Evolutionary conservation across 2,888 invertebrate genomes (phyloP).

Genomic region (Willowsia nigromaculata): DNA sequence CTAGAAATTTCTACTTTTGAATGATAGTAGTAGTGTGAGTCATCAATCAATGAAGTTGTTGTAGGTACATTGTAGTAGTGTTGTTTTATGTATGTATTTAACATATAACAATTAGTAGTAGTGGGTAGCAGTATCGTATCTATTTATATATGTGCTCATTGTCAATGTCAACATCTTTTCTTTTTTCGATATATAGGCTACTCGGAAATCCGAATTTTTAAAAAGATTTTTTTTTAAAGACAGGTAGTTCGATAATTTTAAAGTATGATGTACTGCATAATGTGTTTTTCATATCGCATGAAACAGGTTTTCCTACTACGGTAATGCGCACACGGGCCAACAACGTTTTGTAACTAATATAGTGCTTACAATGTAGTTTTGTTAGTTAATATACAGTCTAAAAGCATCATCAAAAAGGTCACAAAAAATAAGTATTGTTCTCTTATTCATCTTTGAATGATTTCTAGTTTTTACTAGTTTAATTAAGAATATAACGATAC

Average conservation of each 20-base stretch:
- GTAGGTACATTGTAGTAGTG: conserved; percentile 64
- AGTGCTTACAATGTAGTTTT: neutral
- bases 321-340: neutral
- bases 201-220: neutral
- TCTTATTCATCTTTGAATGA: neutral
- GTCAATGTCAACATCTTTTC: conserved; percentile 36
- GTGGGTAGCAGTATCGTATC: neutral
- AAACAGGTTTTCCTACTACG: neutral
- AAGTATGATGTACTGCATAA: neutral
- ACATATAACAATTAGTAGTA: neutral
- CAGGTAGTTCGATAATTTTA: conserved; percentile 3
- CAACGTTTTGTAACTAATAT: neutral
- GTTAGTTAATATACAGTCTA: conserved; percentile 32
- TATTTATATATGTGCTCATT: conserved; percentile 23
- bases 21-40: conserved; percentile 62
- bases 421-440: conserved; percentile 67
- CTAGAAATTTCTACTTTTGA: conserved; percentile 68
- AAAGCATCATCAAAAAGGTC: conserved; percentile 55
- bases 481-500: conserved; percentile 34
- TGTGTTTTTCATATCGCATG: neutral
- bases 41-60: conserved; percentile 43
- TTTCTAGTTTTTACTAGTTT: conserved; percentile 39
- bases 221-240: conserved; percentile 44
- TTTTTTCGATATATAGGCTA: conserved; percentile 25
- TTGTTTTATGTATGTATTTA: conserved; percentile 19